Conservation (phyloP, 1,140 invertebrate genomes). For the Archegozetes longisetosus region DNA sequence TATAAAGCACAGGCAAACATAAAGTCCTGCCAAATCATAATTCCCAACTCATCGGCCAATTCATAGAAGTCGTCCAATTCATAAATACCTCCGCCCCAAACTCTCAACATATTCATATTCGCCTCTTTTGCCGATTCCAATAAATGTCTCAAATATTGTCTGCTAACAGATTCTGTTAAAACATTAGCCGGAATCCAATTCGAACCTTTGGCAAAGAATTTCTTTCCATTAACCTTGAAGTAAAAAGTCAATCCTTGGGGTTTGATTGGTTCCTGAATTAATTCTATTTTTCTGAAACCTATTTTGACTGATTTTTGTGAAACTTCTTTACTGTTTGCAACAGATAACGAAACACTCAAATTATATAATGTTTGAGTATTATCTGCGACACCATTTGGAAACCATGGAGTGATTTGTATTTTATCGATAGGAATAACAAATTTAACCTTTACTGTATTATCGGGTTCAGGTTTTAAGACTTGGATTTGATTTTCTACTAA, state of each 20-base stretch:
- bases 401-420: not conserved
- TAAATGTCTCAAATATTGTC: too few relatives aligned
- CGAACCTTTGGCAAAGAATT: too few relatives aligned
- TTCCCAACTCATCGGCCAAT: too few relatives aligned
- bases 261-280: slow-evolving; percentile 32
- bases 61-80: too few relatives aligned
- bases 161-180: too few relatives aligned
- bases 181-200: too few relatives aligned
- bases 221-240: too few relatives aligned
- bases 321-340: slow-evolving; percentile 20
- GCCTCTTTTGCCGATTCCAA: slow-evolving; percentile 71
- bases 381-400: slow-evolving; percentile 6
- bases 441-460: not conserved
- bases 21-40: too few relatives aligned
- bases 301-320: slow-evolving; percentile 36
- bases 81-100: too few relatives aligned
- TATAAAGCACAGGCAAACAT: too few relatives aligned
- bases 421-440: not conserved
- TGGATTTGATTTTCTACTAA: not conserved
- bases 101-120: too few relatives aligned
- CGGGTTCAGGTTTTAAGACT: not conserved
- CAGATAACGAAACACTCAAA: slow-evolving; percentile 4
- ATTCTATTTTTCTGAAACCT: slow-evolving; percentile 71
- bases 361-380: not conserved
- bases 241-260: too few relatives aligned